Evolutionary conservation across 53 echinoderm and acorn worm genomes (phyloP).

Genomic region (Arbacia lixula): DNA sequence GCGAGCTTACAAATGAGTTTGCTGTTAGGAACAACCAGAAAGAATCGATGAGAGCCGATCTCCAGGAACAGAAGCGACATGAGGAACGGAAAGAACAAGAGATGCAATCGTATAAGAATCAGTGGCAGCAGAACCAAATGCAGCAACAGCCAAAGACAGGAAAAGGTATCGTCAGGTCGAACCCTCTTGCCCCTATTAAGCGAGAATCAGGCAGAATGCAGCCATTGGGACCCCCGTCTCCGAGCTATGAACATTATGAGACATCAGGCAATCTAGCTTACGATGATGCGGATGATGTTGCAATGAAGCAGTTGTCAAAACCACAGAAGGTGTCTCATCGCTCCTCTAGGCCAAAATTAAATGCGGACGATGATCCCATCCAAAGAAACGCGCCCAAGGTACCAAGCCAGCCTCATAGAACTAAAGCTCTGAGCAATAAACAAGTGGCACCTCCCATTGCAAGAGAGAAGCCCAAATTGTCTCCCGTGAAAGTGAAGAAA

Average conservation of each 20-base stretch:
- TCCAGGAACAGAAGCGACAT: slow-evolving; percentile 63
- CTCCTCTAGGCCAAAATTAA: slow-evolving; percentile 32
- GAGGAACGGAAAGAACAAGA: slow-evolving; percentile 52
- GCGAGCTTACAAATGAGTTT: slow-evolving; percentile 1
- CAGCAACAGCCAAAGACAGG: slow-evolving; percentile 32
- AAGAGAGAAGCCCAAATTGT: not conserved
- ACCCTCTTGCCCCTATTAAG: slow-evolving; percentile 79
- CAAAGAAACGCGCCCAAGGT: not conserved
- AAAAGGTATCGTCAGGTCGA: slow-evolving; percentile 39
- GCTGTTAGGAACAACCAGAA: slow-evolving; percentile 8
- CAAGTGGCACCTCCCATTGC: slow-evolving; percentile 48
- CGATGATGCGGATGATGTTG: slow-evolving; percentile 24
- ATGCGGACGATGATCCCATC: not conserved
- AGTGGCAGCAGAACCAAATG: slow-evolving; percentile 43
- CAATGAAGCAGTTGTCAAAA: slow-evolving; percentile 35
- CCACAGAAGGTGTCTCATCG: slow-evolving; percentile 53
- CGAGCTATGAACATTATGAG: slow-evolving; percentile 58
- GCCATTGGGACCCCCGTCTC: slow-evolving; percentile 16
- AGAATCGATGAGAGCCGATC: slow-evolving; percentile 6
- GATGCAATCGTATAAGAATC: slow-evolving; percentile 44
- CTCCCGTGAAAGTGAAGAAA: slow-evolving; percentile 23
- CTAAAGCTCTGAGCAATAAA: slow-evolving; percentile 26
- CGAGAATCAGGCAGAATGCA: slow-evolving; percentile 46
- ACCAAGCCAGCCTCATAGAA: not conserved
- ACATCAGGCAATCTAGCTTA: slow-evolving; percentile 36